Base-by-base conservation (phyloP, 2,888 invertebrate genomes). In the Stenotaenia linearis region DNA sequence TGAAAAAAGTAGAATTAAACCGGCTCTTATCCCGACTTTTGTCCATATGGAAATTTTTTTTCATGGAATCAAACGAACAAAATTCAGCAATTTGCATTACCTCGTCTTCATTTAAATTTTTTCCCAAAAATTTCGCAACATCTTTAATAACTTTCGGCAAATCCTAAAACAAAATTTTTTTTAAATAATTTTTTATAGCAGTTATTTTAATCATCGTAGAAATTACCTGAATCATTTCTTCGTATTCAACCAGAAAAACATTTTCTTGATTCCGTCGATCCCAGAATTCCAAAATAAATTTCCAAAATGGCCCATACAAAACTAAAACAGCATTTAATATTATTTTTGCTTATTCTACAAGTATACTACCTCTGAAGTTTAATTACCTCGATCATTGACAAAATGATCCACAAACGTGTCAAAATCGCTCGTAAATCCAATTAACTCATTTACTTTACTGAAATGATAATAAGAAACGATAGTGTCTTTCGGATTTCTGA, bases 271-370 rank as follows among this genome's bases (percentile, higher is more conserved):
- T 85, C 23, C 91, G 89, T 75, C 89, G 88, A 79, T 91, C 89
- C 93, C 93, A 93, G 85, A 91, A 93, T 87, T 94, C 93, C 84
- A 91, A 90, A 1, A 94, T 85, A 83, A 95, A 94, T 79, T 91
- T 90, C 89, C 92, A 94, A 84, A 91, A 94, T 0, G 94, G 94
- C 76, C 91, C 89, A 91, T 91, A 92, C 21, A 10, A 10, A 7
- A 56, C 56, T 56, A 21, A 56, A 9, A 21, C 3, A 7, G 4
- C 21, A 56, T 56, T 21, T 56, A 56, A 9, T 45, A 4, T 45
- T 45, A 45, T 4, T 45, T 9, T 45, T 7, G 18, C 18, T 45
- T 9, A 45, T n/a, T 7, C 45, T 84, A 83, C 30, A 45, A 18
- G 25, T 6, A 32, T 32, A 6, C 4, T 32, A 32, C 4, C 32